Conservation (phyloP, 2,113 vertebrate species). For the Elanus axillaris region DNA sequence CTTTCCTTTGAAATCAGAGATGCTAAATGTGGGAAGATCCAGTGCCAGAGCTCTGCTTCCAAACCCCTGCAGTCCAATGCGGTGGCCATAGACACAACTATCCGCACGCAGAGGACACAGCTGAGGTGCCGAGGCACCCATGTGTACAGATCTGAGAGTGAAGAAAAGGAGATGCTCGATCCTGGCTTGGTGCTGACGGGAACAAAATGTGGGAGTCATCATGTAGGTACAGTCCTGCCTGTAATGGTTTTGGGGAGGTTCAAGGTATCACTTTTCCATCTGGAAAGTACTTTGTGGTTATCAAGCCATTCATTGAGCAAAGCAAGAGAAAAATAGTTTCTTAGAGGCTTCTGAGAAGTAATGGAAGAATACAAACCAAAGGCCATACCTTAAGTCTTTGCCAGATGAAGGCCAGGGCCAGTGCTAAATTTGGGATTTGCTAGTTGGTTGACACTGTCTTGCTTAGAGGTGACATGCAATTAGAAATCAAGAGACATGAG, state of each 20-base stretch:
- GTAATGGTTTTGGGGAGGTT: not conserved
- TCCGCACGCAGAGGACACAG: slow-evolving; percentile 58
- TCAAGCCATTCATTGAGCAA: not conserved
- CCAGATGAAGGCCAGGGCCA: not conserved
- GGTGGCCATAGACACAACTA: slow-evolving; percentile 87
- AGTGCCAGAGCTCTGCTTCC: slow-evolving; percentile 82
- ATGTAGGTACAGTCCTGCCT: slow-evolving; percentile 69
- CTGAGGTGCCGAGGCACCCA: slow-evolving; percentile 88
- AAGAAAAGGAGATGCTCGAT: slow-evolving; percentile 88
- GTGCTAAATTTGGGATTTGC: not conserved
- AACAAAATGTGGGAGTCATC: slow-evolving; percentile 90
- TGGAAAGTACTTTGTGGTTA: not conserved
- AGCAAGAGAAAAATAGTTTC: not conserved
- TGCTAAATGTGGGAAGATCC: slow-evolving; percentile 94
- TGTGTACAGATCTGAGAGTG: slow-evolving; percentile 79
- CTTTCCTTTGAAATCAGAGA: slow-evolving; percentile 74
- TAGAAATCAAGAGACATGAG: not conserved
- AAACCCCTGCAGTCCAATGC: slow-evolving; percentile 87
- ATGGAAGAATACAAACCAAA: not conserved
- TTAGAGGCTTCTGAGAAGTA: not conserved
- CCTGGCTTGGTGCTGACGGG: slow-evolving; percentile 94
- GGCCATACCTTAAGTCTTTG: not conserved
- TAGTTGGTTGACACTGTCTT: not conserved
- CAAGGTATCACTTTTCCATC: not conserved
- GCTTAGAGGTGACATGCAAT: not conserved